Evolutionary conservation across 30 jellyfish, hydroid and myxozoan genomes (phyloP).

Genomic region (Hydractinia echinata): DNA sequence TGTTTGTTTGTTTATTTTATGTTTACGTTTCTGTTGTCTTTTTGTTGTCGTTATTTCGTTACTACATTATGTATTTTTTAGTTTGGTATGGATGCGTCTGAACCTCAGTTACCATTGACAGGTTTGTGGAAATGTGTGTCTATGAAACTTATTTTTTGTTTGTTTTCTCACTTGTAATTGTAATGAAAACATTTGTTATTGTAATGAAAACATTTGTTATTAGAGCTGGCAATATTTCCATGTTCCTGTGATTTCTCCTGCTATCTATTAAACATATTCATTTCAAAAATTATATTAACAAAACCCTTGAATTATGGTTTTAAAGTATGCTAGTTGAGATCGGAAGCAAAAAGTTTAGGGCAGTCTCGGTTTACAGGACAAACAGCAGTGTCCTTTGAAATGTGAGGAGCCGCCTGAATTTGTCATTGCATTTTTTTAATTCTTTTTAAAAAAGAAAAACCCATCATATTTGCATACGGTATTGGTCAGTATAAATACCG

Average conservation of each 20-base stretch:
- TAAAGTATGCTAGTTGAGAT: too few relatives aligned
- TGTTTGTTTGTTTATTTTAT: not conserved
- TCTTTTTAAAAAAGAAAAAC: too few relatives aligned
- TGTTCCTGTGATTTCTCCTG: not conserved
- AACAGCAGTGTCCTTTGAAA: too few relatives aligned
- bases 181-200: too few relatives aligned
- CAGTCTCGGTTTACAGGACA: too few relatives aligned
- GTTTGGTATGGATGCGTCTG: conserved; percentile 36
- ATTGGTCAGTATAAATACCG: too few relatives aligned
- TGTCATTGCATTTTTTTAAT: too few relatives aligned
- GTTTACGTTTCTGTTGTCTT: not conserved
- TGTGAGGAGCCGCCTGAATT: too few relatives aligned
- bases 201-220: too few relatives aligned
- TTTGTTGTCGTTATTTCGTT: not conserved
- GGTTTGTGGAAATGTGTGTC: not conserved
- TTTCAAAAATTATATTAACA: not conserved
- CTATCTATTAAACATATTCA: not conserved
- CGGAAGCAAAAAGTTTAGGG: too few relatives aligned
- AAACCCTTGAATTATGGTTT: not conserved
- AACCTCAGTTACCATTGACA: conserved; percentile 14
- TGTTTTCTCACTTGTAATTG: not conserved
- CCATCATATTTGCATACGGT: too few relatives aligned
- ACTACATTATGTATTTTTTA: not conserved
- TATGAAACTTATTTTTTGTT: not conserved
- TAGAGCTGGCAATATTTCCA: not conserved